These are phyloP conservation scores for Syndactyla subalaris DNA, from an alignment of 2,797 vertebrate species.

Conservation along the genomic window DNA sequence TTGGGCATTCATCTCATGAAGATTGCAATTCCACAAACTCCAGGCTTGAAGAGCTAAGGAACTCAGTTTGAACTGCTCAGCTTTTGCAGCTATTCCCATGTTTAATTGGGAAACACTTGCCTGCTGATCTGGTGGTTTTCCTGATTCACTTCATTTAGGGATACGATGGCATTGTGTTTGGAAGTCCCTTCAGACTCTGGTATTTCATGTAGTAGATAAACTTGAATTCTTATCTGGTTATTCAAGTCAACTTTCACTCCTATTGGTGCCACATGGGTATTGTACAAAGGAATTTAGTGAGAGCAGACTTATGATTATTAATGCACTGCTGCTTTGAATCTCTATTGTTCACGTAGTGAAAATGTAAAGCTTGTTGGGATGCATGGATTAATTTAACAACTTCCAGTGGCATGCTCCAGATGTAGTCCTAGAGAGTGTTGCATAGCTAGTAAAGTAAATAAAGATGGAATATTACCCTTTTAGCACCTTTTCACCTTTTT, in stretches of 20 bases:
- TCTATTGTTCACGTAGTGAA: background rate
- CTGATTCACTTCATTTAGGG: background rate
- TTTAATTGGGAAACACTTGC: background rate
- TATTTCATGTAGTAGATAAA: background rate
- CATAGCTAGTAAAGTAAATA: background rate
- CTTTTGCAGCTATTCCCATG: background rate
- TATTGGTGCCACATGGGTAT: background rate
- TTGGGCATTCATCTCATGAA: background rate
- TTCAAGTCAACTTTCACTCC: background rate
- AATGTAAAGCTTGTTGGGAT: background rate
- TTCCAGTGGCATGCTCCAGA: background rate
- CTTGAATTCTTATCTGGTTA: background rate
- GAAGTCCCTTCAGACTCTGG: background rate
- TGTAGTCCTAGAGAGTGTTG: background rate
- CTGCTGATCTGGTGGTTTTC: background rate
- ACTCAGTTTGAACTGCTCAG: background rate
- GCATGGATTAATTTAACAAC: background rate
- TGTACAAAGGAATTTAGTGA: background rate
- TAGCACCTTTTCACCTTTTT: background rate
- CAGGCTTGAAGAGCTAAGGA: background rate
- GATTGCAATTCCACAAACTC: constrained; percentile 17
- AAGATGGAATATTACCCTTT: background rate
- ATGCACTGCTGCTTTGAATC: background rate
- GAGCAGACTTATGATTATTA: background rate
- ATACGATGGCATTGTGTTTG: background rate